These are phyloP conservation scores for Ornithorhynchus anatinus DNA, from an alignment of 2,113 vertebrate species.

Conservation along the genomic window DNA sequence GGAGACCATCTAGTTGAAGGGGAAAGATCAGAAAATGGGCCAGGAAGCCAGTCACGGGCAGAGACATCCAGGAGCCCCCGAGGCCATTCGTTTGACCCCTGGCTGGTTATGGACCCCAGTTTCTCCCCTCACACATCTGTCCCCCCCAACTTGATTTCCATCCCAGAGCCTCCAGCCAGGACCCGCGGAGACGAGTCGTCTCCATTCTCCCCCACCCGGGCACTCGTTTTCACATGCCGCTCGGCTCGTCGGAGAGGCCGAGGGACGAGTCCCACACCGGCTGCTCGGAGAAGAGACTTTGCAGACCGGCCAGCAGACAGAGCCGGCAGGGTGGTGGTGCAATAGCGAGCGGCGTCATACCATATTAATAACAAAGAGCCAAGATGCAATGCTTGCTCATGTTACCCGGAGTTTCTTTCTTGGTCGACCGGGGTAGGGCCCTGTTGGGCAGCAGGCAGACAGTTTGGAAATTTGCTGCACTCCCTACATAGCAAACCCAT, in stretches of 20 bases:
- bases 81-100: neutral
- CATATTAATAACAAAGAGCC: neutral
- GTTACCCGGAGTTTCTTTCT: neutral
- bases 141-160: neutral
- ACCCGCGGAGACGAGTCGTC: too few species aligned
- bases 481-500: slow-evolving; percentile 55
- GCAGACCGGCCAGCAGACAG: too few species aligned
- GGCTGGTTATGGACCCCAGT: neutral
- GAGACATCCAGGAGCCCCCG: neutral
- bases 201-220: neutral
- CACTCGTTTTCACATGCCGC: neutral
- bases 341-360: neutral
- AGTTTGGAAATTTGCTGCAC: slow-evolving; percentile 46
- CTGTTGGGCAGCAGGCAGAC: neutral
- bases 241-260: too few species aligned
- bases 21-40: too few species aligned
- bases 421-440: neutral
- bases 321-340: too few species aligned
- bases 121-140: neutral
- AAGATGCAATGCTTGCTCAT: neutral
- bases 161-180: neutral
- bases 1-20: too few species aligned
- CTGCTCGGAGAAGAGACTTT: too few species aligned
- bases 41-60: too few species aligned
- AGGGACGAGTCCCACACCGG: too few species aligned